A percentile compares a stretch with the other conserved stretches of the same genome.
phyloP scores from a whole-genome alignment of 2,113 vertebrate species.

The Garra rufa region DNA sequence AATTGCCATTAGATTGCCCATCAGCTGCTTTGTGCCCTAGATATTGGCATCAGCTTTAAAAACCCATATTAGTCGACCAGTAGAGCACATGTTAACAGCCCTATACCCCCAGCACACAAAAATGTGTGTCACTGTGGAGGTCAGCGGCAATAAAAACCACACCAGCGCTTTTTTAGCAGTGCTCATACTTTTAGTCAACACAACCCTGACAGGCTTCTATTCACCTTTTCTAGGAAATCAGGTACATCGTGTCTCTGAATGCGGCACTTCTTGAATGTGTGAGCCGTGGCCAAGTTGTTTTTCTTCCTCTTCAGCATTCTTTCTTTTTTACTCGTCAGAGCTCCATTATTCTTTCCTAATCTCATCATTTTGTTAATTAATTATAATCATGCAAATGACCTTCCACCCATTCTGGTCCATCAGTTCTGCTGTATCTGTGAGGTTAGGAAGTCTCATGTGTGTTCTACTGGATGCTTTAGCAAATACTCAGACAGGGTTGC shows the following conservation, averaged over 20 bases:
- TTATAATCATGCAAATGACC: neutral
- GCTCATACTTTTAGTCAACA: neutral
- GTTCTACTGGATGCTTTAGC: neutral
- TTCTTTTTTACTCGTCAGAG: neutral
- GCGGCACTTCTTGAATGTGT: neutral
- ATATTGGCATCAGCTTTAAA: neutral
- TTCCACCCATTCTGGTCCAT: neutral
- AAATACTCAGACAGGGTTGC: conserved; percentile 20
- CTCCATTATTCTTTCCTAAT: neutral
- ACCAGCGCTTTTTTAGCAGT: conserved; percentile 10
- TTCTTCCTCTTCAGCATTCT: conserved; percentile 26
- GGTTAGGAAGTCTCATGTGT: neutral
- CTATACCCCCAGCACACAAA: conserved; percentile 13
- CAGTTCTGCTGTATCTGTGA: neutral
- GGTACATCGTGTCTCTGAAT: neutral
- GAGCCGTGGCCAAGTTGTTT: neutral
- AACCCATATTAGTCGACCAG: neutral
- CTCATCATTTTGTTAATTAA: neutral
- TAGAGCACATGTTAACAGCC: conserved; percentile 19
- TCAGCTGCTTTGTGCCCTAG: neutral
- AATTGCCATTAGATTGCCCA: neutral
- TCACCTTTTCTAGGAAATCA: conserved; percentile 14
- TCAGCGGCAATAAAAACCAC: conserved; percentile 27
- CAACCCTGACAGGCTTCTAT: neutral
- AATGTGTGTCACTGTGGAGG: neutral